Evolutionary conservation across 2,113 vertebrate genomes (phyloP).

Genomic region (Brachypodius melanocephalos): DNA sequence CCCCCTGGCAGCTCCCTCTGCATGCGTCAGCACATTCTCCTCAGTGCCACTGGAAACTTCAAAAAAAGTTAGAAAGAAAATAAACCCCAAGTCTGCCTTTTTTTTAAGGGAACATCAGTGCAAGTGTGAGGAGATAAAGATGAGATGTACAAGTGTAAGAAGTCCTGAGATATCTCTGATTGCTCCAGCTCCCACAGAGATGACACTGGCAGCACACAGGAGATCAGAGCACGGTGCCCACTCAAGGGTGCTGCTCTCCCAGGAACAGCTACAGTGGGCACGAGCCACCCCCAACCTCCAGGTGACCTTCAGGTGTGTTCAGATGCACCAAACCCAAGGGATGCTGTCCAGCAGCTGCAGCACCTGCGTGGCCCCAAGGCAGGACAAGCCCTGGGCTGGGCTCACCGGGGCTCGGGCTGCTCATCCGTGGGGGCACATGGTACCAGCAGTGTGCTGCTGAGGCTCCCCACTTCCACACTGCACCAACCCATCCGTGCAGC

Average conservation of each 20-base stretch:
- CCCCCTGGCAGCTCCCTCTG: neutral
- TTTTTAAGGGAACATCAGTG: neutral
- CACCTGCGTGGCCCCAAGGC: neutral
- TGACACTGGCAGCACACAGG: neutral
- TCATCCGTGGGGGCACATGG: fast-evolving
- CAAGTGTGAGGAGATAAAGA: neutral
- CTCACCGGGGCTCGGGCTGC: neutral
- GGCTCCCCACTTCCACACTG: neutral
- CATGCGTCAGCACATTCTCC: neutral
- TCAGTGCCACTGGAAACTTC: neutral
- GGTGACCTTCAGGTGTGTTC: fast-evolving
- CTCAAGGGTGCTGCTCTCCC: neutral
- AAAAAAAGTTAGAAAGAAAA: constrained; percentile 4
- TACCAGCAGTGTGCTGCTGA: fast-evolving
- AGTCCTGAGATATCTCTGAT: constrained; percentile 22
- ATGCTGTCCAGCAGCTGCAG: neutral
- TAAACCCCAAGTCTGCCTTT: neutral
- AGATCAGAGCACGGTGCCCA: neutral
- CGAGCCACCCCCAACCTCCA: fast-evolving
- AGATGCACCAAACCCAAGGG: neutral
- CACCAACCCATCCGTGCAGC: fast-evolving
- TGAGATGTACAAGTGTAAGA: neutral
- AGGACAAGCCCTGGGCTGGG: neutral
- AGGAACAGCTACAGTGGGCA: neutral
- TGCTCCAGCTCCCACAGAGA: constrained; percentile 26